phyloP scores from a whole-genome alignment of 35 echinoderm and acorn worm genomes.

The Lytechinus pictus region DNA sequence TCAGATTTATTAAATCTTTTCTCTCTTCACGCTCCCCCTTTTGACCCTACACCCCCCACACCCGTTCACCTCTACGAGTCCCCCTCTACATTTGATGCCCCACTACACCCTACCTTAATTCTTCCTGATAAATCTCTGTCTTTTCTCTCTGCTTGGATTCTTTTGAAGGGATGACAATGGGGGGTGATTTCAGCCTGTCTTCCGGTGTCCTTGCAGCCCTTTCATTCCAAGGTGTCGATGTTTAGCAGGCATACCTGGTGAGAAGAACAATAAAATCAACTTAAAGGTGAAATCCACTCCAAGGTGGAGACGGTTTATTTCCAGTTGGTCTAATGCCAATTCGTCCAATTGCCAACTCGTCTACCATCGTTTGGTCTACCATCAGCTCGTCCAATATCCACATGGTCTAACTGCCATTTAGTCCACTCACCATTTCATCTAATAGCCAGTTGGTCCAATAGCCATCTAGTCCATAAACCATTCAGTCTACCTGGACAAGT shows the following conservation, averaged over 20 bases:
- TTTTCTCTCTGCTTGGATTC: neutral
- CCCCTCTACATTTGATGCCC: neutral
- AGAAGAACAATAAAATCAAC: neutral
- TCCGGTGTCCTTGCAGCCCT: constrained; percentile 35
- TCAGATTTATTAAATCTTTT: too few relatives aligned
- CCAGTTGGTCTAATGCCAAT: too few relatives aligned
- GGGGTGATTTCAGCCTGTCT: neutral
- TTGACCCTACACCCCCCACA: neutral
- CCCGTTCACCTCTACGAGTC: neutral
- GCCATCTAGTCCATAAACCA: too few relatives aligned
- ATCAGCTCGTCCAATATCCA: too few relatives aligned
- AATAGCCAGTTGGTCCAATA: too few relatives aligned
- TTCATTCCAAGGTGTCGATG: constrained; percentile 11
- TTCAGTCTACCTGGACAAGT: too few relatives aligned
- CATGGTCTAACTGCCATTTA: too few relatives aligned
- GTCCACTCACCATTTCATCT: too few relatives aligned
- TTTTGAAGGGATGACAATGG: constrained; percentile 17
- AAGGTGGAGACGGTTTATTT: neutral
- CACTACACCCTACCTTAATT: neutral
- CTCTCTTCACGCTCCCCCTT: neutral
- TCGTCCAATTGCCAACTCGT: too few relatives aligned
- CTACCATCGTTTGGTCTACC: too few relatives aligned
- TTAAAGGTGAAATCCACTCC: neutral
- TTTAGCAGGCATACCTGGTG: constrained; percentile 30
- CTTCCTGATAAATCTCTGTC: constrained; percentile 5